Evolutionary conservation across 2,797 vertebrate genomes (phyloP), one percentile per base, ranked within the genome.

Genomic region (Muscicapa comitata): DNA sequence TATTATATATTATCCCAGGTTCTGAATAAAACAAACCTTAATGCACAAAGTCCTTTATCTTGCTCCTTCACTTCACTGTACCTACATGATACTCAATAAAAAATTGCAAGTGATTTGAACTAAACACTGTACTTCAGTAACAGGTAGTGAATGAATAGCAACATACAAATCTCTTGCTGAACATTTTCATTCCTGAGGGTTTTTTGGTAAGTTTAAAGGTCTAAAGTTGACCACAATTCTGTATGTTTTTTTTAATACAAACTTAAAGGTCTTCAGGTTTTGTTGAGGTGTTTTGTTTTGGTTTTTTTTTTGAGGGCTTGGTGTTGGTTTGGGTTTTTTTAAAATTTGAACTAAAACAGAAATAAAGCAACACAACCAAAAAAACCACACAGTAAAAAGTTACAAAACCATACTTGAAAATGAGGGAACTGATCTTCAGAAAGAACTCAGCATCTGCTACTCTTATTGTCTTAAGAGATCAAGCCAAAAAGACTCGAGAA

Each of bases 11-110:
- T 95, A 95, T 94, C 89, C 87, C 96, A 61, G 42, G 82, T 96
- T 91, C 91, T 95, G 94, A 97, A 96, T 88, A 95, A 97, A 97
- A 97, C 80, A 96, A 97, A 96, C 96, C 93, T 97, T 90, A 98
- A 96, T 97, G 96, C 93, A 97, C 25, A 8, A 71, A 89, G 21
- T 65, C 93, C 96, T 98, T 88, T 95, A 98, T 97, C 97, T 98
- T 98, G 94, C 77, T 95, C 96, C 95, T 82, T 92, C 53, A 67
- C 71, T 79, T 94, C 84, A 96, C 42, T 63, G 25, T 58, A 70
- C 23, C 53, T 73, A 54, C 24, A 38, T 7, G 40, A 67, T 23
- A 43, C 10, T 74, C 57, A 63, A 61, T 29, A 77, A 88, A 72
- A 95, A 70, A 73, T 1, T 43, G 23, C 31, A 90, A 77, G 35